Percentiles rank a stretch among this genome's conserved stretches.
phyloP scores from a whole-genome alignment of 92 coral and sea anemone species.

The Scolanthus callimorphus region DNA sequence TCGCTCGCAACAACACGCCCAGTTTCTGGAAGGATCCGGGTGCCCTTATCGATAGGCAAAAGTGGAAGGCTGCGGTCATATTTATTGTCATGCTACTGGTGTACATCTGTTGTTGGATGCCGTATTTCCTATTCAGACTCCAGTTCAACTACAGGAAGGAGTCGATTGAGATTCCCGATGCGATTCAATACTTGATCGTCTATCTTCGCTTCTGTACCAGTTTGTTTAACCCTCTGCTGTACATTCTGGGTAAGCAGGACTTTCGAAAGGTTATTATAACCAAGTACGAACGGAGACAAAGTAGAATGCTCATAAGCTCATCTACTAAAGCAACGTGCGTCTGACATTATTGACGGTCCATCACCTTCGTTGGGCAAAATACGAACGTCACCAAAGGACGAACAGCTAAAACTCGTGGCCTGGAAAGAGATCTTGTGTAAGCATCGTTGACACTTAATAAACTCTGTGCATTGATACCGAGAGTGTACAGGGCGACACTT shows the following conservation, averaged over 20 bases:
- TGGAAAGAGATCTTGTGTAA: too few species aligned
- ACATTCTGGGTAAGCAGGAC: conserved; percentile 68
- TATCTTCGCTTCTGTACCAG: conserved; percentile 45
- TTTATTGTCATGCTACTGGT: conserved; percentile 30
- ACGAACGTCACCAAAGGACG: too few species aligned
- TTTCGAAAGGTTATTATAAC: conserved; percentile 42
- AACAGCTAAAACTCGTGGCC: too few species aligned
- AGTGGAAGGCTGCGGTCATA: conserved; percentile 30
- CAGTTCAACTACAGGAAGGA: conserved; percentile 9
- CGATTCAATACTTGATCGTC: conserved; percentile 9
- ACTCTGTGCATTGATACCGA: too few species aligned
- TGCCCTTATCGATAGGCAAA: conserved; percentile 8
- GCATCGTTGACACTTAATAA: too few species aligned
- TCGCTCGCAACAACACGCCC: conserved; percentile 24
- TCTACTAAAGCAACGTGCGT: conserved; percentile 10
- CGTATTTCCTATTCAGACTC: conserved; percentile 19
- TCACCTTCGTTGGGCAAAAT: too few species aligned
- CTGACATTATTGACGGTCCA: too few species aligned
- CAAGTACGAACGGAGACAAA: conserved; percentile 21
- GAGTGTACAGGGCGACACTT: too few species aligned
- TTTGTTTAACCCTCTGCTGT: conserved; percentile 63
- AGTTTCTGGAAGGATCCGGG: not conserved
- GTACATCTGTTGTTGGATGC: conserved; percentile 29
- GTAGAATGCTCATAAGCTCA: not conserved
- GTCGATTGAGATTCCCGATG: not conserved